Percentiles rank a stretch among this genome's conserved stretches.
Conservation (phyloP, 2,888 invertebrate species). For the Pseudococcus jackbeardsleyi region DNA sequence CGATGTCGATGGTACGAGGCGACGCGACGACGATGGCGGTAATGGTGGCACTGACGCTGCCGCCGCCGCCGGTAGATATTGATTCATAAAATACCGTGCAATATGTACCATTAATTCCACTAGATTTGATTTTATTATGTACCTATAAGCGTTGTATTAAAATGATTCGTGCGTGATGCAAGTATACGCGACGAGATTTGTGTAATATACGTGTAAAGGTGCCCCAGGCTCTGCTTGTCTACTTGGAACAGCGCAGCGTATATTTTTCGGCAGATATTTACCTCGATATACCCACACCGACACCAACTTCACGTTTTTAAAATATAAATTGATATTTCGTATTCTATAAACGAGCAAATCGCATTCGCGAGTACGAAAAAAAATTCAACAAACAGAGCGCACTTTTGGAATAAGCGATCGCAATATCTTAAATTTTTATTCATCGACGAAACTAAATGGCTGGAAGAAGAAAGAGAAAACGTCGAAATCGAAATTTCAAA, state of each 20-base stretch:
- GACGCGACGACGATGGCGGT: not conserved
- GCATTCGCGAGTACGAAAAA: not conserved
- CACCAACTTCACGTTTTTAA: not conserved
- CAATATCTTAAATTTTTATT: slow-evolving; percentile 35
- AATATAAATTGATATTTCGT: slow-evolving; percentile 4
- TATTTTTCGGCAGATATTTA: not conserved
- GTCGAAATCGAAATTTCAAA: not conserved
- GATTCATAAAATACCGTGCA: slow-evolving; percentile 36
- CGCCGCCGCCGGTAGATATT: not conserved
- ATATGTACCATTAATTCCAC: slow-evolving; percentile 39
- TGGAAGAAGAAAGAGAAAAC: not conserved
- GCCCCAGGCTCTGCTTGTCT: not conserved
- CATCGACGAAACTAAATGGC: not conserved
- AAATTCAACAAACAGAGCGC: slow-evolving; percentile 1
- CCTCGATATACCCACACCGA: too few relatives aligned
- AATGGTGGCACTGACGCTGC: not conserved
- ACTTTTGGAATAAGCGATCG: not conserved
- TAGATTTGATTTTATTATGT: slow-evolving; percentile 35
- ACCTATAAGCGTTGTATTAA: not conserved
- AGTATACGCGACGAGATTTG: slow-evolving; percentile 13
- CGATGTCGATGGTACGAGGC: not conserved
- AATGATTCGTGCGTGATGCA: slow-evolving; percentile 27
- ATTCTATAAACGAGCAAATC: slow-evolving; percentile 9
- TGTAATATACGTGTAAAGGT: not conserved
- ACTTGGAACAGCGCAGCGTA: not conserved